Percentiles rank a stretch among this genome's conserved stretches.
Conservation (phyloP, 2,888 invertebrate species). For the Heliothis peltigera region DNA sequence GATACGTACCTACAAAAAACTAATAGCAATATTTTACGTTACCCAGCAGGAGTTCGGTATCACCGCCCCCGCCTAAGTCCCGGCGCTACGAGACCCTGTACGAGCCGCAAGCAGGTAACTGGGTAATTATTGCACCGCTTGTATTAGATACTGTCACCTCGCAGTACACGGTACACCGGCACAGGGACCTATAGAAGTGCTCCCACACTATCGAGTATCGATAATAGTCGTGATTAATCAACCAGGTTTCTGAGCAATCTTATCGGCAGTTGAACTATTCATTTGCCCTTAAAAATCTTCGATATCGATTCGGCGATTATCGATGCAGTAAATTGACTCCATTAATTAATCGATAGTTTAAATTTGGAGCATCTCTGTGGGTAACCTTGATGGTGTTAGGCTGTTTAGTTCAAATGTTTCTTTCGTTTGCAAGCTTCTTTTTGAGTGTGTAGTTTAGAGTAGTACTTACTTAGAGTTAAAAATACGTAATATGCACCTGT, state of each 20-base stretch:
- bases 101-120: slow-evolving; percentile 88
- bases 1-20: slow-evolving; percentile 4
- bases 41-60: slow-evolving; percentile 78
- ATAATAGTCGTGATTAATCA: no score
- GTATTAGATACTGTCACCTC: slow-evolving; percentile 66
- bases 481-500: not conserved
- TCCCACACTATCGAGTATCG: not conserved
- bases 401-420: not conserved
- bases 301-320: no score
- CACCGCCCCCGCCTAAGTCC: slow-evolving; percentile 87
- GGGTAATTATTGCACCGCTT: slow-evolving; percentile 86
- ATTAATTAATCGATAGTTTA: not conserved
- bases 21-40: slow-evolving; percentile 15
- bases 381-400: not conserved
- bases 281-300: no score
- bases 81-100: slow-evolving; percentile 82
- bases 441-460: not conserved
- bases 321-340: not conserved
- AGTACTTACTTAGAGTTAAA: not conserved
- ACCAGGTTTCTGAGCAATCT: no score
- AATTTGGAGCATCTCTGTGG: slow-evolving; percentile 2
- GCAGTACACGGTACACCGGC: slow-evolving; percentile 21
- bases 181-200: not conserved
- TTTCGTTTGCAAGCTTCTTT: not conserved
- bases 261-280: no score